phyloP scores from a whole-genome alignment of 2,888 invertebrate species.

The Drosophila paramelanica region DNA sequence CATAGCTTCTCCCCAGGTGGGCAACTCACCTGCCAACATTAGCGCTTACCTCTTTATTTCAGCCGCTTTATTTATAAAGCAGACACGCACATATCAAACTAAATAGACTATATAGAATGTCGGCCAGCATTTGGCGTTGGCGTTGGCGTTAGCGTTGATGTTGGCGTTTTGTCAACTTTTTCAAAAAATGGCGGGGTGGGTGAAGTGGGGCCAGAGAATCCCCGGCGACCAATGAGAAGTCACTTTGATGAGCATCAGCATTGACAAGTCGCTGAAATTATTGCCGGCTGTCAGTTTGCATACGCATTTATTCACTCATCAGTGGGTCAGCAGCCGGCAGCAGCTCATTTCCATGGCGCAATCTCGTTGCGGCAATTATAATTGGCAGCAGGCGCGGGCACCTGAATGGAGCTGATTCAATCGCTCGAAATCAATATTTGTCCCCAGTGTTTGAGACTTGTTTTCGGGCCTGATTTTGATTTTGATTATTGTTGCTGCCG shows the following conservation, averaged over 20 bases:
- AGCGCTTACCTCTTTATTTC: conserved; percentile 59
- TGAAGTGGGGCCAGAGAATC: conserved; percentile 7
- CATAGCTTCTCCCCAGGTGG: conserved; percentile 20
- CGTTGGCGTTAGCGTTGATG: conserved; percentile 17
- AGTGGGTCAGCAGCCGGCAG: conserved; percentile 39
- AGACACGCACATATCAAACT: conserved; percentile 65
- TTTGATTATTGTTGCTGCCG: conserved; percentile 38
- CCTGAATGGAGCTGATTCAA: conserved; percentile 19
- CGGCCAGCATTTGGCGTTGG: conserved; percentile 35
- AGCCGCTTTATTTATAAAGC: conserved; percentile 75
- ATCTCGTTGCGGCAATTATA: conserved; percentile 47
- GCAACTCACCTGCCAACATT: conserved; percentile 62
- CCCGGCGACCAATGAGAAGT: conserved; percentile 48
- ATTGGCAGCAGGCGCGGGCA: conserved; percentile 54
- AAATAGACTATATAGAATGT: conserved; percentile 33
- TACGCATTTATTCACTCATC: conserved; percentile 69
- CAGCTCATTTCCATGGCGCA: conserved; percentile 16
- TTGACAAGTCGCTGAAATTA: conserved; percentile 77
- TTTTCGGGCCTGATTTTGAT: conserved; percentile 18
- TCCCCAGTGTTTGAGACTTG: conserved; percentile 23
- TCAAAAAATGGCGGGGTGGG: conserved; percentile 12
- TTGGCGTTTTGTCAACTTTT: conserved; percentile 72
- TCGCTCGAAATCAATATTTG: conserved; percentile 65
- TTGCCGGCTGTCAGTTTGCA: conserved; percentile 72
- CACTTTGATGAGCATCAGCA: conserved; percentile 77